phyloP scores from a whole-genome alignment of 2,797 vertebrate species.

The Notamacropus eugenii region DNA sequence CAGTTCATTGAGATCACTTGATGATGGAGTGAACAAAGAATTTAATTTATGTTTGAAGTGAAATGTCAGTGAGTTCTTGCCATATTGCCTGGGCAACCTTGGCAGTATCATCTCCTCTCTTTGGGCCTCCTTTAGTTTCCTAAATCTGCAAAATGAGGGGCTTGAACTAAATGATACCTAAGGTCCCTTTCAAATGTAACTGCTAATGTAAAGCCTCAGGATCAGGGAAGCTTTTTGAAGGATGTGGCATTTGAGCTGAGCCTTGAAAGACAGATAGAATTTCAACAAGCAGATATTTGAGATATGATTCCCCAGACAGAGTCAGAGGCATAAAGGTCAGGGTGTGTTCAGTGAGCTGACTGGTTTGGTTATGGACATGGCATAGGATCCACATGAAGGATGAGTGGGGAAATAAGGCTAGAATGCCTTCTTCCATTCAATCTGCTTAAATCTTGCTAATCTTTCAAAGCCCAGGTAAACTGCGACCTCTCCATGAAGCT shows the following conservation, averaged over 20 bases:
- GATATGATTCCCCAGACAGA: not conserved
- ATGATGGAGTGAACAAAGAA: too few species aligned
- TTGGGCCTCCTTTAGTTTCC: not conserved
- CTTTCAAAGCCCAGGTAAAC: too few species aligned
- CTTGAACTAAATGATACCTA: not conserved
- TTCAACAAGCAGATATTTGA: not conserved
- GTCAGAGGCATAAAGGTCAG: not conserved
- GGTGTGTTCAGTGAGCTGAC: not conserved
- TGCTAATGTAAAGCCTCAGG: not conserved
- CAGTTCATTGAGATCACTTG: too few species aligned
- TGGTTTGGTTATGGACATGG: not conserved
- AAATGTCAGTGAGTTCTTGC: too few species aligned
- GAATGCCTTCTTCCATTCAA: not conserved
- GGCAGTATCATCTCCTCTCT: not conserved
- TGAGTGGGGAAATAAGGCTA: not conserved
- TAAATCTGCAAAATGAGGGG: not conserved
- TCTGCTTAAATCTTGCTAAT: not conserved
- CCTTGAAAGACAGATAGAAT: not conserved
- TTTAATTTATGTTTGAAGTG: too few species aligned
- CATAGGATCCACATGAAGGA: not conserved
- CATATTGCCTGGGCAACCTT: not conserved
- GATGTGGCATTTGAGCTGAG: not conserved
- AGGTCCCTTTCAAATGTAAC: not conserved
- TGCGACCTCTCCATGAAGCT: too few species aligned
- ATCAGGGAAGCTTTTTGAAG: not conserved